Percentiles rank a stretch among this genome's conserved stretches.
Conservation (phyloP, 2,113 vertebrate genomes). For the Oceanodroma tethys region DNA sequence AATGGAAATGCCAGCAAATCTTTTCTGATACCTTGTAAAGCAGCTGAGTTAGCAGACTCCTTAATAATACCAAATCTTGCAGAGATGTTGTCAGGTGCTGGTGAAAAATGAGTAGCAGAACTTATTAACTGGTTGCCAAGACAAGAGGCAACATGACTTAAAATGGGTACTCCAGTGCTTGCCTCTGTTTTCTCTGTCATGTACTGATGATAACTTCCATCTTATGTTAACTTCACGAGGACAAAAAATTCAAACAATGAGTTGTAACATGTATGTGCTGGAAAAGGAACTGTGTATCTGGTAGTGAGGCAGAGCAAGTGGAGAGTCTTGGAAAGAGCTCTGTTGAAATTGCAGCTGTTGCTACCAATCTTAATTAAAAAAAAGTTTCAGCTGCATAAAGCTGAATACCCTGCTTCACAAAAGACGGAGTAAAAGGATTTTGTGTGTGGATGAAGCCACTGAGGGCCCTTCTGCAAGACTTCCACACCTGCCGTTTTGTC, state of each 20-base stretch:
- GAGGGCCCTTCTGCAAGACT: neutral
- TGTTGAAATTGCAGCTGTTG: neutral
- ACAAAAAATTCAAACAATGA: neutral
- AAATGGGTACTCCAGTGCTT: constrained; percentile 7
- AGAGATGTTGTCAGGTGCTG: constrained; percentile 12
- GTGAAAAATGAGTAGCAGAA: neutral
- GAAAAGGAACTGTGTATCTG: neutral
- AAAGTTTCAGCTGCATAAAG: neutral
- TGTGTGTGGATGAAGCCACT: neutral
- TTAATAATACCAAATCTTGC: constrained; percentile 30
- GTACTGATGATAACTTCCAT: neutral
- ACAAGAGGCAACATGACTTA: constrained; percentile 42
- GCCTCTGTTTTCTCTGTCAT: constrained; percentile 7
- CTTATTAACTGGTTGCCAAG: constrained; percentile 57
- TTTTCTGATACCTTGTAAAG: neutral
- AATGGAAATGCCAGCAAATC: neutral
- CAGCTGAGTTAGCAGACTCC: neutral
- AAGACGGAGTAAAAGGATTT: neutral
- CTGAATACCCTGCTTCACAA: no score
- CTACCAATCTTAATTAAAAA: neutral
- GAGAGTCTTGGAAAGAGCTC: neutral
- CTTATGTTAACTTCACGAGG: neutral
- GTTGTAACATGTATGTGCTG: neutral
- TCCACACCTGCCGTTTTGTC: neutral
- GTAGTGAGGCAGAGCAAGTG: neutral